A percentile compares a stretch with the other conserved stretches of the same genome.
Conservation (phyloP, 92 coral and sea anemone species). For the Hydrozoanthus gracilis region DNA sequence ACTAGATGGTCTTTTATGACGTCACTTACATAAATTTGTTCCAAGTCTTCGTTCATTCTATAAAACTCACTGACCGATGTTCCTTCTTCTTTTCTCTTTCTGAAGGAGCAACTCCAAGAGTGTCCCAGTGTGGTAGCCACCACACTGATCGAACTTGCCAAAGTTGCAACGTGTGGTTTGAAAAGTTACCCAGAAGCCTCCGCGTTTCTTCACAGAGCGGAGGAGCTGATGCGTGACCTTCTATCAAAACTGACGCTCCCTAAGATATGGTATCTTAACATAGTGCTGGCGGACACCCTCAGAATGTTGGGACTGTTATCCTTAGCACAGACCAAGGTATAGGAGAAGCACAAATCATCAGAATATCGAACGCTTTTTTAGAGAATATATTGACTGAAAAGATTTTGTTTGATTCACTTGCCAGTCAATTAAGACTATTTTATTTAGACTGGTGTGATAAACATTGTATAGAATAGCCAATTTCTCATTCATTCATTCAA, state of each 20-base stretch:
- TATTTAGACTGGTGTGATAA: too few species aligned
- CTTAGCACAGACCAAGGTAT: conserved; percentile 19
- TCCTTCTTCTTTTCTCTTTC: background rate
- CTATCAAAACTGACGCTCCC: conserved; percentile 21
- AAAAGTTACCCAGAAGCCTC: conserved; percentile 25
- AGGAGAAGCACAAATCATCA: background rate
- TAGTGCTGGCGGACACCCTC: conserved; percentile 30
- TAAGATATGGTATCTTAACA: background rate
- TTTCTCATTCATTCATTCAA: too few species aligned
- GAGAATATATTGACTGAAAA: too few species aligned
- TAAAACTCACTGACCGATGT: too few species aligned
- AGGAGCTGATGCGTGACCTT: background rate
- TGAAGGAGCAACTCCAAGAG: conserved; percentile 17
- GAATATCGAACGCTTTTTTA: too few species aligned
- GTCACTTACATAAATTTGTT: too few species aligned
- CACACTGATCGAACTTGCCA: conserved; percentile 30
- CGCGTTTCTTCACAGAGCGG: conserved; percentile 12
- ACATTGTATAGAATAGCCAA: too few species aligned
- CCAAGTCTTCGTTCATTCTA: too few species aligned
- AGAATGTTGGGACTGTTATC: conserved; percentile 22
- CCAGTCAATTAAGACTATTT: too few species aligned
- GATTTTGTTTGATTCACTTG: too few species aligned
- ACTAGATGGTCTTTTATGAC: background rate
- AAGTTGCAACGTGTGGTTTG: conserved; percentile 26
- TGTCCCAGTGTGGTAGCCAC: background rate